Evolutionary conservation across 1,140 invertebrate genomes (phyloP).

Genomic region (Protaetia brevitarsis): DNA sequence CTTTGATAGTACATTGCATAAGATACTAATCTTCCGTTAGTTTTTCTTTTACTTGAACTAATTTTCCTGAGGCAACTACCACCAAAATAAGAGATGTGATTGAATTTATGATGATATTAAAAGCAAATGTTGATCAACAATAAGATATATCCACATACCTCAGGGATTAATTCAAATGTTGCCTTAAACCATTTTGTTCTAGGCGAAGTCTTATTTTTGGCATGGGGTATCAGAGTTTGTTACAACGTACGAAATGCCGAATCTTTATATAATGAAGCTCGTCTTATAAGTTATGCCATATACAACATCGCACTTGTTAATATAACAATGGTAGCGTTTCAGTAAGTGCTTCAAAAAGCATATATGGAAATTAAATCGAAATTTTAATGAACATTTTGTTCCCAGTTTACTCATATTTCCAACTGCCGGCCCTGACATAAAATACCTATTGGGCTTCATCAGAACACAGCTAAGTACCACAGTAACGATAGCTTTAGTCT

Average conservation of each 20-base stretch:
- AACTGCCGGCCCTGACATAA: slow-evolving; percentile 81
- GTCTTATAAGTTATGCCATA: slow-evolving; percentile 87
- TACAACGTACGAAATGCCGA: slow-evolving; percentile 88
- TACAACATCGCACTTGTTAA: slow-evolving; percentile 93
- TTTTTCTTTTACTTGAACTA: too few species aligned
- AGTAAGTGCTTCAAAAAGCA: slow-evolving; percentile 64
- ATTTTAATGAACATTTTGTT: slow-evolving; percentile 32
- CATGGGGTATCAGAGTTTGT: slow-evolving; percentile 88
- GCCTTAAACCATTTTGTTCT: slow-evolving; percentile 37
- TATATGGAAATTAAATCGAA: neutral
- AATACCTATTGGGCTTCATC: slow-evolving; percentile 82
- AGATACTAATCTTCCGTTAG: too few species aligned
- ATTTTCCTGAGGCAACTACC: too few species aligned
- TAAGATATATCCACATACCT: neutral
- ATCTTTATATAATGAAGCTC: slow-evolving; percentile 88
- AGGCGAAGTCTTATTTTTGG: slow-evolving; percentile 84
- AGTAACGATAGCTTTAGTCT: slow-evolving; percentile 78
- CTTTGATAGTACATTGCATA: too few species aligned
- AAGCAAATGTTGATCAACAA: too few species aligned
- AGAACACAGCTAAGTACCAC: slow-evolving; percentile 84
- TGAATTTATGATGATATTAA: too few species aligned
- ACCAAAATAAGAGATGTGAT: too few species aligned
- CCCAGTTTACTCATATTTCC: slow-evolving; percentile 79
- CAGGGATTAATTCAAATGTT: neutral
- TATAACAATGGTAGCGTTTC: slow-evolving; percentile 83